phyloP scores from a whole-genome alignment of 2,797 vertebrate species.

The Eptatretus atami region DNA sequence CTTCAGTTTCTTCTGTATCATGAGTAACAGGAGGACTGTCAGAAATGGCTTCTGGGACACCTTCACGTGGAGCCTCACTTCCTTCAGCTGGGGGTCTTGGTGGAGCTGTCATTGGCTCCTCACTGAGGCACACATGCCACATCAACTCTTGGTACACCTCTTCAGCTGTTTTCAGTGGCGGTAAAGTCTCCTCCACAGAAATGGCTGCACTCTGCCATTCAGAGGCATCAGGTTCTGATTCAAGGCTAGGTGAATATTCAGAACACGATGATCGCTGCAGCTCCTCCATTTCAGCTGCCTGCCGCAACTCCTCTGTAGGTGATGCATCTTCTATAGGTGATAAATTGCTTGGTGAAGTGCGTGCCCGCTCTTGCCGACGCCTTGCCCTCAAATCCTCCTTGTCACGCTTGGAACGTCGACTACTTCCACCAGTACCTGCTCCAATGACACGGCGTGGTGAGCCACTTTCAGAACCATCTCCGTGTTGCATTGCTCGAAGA shows the following conservation, averaged over 20 bases:
- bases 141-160: slow-evolving; percentile 73
- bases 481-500: slow-evolving; percentile 32
- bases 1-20: too few relatives aligned
- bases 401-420: slow-evolving; percentile 78
- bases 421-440: too few relatives aligned
- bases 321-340: slow-evolving; percentile 51
- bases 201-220: slow-evolving; percentile 41
- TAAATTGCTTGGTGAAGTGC: slow-evolving; percentile 76
- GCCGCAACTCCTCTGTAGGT: slow-evolving; percentile 38
- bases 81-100: too few relatives aligned
- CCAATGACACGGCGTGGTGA: too few relatives aligned
- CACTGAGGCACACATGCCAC: slow-evolving; percentile 35
- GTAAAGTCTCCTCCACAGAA: neutral
- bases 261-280: slow-evolving; percentile 40
- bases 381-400: slow-evolving; percentile 82
- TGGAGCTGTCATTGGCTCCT: slow-evolving; percentile 8
- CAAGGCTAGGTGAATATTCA: slow-evolving; percentile 51
- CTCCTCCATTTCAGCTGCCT: slow-evolving; percentile 33
- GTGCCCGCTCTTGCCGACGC: slow-evolving; percentile 53
- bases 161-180: slow-evolving; percentile 42
- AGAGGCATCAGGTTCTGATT: slow-evolving; percentile 70
- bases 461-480: slow-evolving; percentile 37
- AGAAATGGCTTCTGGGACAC: too few relatives aligned
- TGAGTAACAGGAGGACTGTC: too few relatives aligned
- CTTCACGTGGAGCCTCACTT: too few relatives aligned